phyloP scores from a whole-genome alignment of 2,888 invertebrate species.

The Cactoblastis cactorum region DNA sequence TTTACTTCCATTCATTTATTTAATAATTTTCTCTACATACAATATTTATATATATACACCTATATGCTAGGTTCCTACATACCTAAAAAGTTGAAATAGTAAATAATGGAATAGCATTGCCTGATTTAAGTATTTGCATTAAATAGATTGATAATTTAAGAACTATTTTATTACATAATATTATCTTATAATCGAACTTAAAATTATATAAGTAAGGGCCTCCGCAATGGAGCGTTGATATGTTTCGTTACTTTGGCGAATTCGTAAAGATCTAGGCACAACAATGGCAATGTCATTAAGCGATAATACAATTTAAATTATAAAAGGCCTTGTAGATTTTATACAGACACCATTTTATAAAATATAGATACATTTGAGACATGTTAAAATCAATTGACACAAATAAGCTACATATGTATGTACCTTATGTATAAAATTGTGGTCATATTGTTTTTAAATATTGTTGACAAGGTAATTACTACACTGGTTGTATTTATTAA shows the following conservation, averaged over 20 bases:
- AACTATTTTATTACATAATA: background rate
- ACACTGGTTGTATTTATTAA: no score
- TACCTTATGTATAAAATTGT: no score
- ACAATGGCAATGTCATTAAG: slow-evolving; percentile 41
- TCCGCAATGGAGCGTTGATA: slow-evolving; percentile 54
- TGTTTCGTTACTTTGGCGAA: slow-evolving; percentile 60
- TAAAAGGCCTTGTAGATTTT: background rate
- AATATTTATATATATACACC: slow-evolving; percentile 18
- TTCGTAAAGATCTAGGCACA: slow-evolving; percentile 62
- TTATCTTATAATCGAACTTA: background rate
- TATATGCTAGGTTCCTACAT: slow-evolving; percentile 13
- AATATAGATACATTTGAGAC: no score
- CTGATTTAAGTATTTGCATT: background rate
- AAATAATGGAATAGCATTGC: background rate
- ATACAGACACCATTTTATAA: no score
- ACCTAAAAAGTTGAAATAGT: background rate
- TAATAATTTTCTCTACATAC: slow-evolving; percentile 8
- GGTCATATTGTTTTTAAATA: no score
- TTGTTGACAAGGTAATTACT: no score
- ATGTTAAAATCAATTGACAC: no score
- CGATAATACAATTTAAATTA: slow-evolving; percentile 7
- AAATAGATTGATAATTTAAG: background rate
- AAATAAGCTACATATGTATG: no score
- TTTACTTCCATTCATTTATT: background rate
- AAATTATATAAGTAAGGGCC: slow-evolving; percentile 19